A percentile compares a stretch with the other conserved stretches of the same genome.
These are phyloP conservation scores for Lineus longissimus DNA, from an alignment of 1,140 invertebrate genomes.

Conservation along the genomic window DNA sequence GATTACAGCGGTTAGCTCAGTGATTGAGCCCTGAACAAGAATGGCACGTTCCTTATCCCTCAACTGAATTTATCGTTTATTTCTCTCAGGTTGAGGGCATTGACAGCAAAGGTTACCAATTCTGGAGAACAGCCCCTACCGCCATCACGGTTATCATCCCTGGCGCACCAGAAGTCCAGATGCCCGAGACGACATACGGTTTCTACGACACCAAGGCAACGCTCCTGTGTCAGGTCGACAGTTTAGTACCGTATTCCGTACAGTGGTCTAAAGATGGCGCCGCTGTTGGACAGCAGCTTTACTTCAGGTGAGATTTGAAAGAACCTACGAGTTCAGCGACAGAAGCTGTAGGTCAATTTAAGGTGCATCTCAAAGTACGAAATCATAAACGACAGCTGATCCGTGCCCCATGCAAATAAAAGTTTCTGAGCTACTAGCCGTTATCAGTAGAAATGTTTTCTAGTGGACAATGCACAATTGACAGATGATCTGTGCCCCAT, in stretches of 20 bases:
- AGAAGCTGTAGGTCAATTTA: too few relatives aligned
- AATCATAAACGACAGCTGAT: too few relatives aligned
- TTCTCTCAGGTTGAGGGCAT: slow-evolving; percentile 40
- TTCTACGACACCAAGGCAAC: slow-evolving; percentile 41
- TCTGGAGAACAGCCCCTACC: slow-evolving; percentile 44
- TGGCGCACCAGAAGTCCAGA: slow-evolving; percentile 39
- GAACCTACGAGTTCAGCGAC: too few relatives aligned
- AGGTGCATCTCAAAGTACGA: too few relatives aligned
- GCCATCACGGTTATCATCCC: slow-evolving; percentile 43
- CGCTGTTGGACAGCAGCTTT: slow-evolving; percentile 35
- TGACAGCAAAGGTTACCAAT: slow-evolving; percentile 38
- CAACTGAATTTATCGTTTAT: slow-evolving; percentile 3
- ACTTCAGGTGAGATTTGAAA: slow-evolving; percentile 35
- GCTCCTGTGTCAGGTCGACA: slow-evolving; percentile 58
- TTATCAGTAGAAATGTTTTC: too few relatives aligned
- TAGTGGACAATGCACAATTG: too few relatives aligned
- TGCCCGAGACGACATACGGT: slow-evolving; percentile 39
- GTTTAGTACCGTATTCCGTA: slow-evolving; percentile 57
- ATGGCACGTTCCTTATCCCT: too few relatives aligned
- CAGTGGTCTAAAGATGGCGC: slow-evolving; percentile 55
- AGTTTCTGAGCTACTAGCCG: too few relatives aligned
- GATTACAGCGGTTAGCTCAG: too few relatives aligned
- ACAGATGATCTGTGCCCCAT: too few relatives aligned
- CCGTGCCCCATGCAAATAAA: too few relatives aligned
- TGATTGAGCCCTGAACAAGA: too few relatives aligned